These are phyloP conservation scores for Hozukius guyotensis DNA, from an alignment of 2,797 vertebrate genomes.

Conservation along the genomic window DNA sequence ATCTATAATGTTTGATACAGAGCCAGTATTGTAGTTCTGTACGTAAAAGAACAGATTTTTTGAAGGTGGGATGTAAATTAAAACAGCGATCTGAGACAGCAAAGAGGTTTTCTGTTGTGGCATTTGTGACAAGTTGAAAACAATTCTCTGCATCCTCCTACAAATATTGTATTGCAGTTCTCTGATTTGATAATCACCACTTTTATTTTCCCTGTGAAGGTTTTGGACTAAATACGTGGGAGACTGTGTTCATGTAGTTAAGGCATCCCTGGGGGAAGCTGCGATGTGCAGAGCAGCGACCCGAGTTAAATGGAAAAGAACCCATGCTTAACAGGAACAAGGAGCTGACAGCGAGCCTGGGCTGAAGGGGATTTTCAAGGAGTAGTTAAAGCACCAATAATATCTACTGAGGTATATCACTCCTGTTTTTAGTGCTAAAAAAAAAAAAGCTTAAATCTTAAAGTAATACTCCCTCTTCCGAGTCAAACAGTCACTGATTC, in stretches of 20 bases:
- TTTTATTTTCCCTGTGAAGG: neutral
- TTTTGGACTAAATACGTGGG: neutral
- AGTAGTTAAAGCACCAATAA: neutral
- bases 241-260: neutral
- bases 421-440: neutral
- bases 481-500: neutral
- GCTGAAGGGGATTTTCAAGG: neutral
- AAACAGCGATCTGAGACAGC: neutral
- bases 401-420: constrained; percentile 6
- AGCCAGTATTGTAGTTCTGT: neutral
- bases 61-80: constrained; percentile 19
- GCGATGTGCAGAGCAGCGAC: constrained; percentile 3
- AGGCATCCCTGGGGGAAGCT: constrained; percentile 6
- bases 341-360: neutral
- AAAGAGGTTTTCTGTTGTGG: neutral
- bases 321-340: constrained; percentile 10
- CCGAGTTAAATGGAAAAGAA: constrained; percentile 23
- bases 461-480: neutral
- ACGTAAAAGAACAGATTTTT: constrained; percentile 9
- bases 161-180: neutral
- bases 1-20: neutral
- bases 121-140: neutral
- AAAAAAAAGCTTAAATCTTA: neutral
- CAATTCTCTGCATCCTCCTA: neutral
- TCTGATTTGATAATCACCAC: constrained; percentile 21